Evolutionary conservation across 2,888 invertebrate genomes (phyloP), one percentile per base, ranked within the genome.

Genomic region (Caenorhabditis drosophilae): DNA sequence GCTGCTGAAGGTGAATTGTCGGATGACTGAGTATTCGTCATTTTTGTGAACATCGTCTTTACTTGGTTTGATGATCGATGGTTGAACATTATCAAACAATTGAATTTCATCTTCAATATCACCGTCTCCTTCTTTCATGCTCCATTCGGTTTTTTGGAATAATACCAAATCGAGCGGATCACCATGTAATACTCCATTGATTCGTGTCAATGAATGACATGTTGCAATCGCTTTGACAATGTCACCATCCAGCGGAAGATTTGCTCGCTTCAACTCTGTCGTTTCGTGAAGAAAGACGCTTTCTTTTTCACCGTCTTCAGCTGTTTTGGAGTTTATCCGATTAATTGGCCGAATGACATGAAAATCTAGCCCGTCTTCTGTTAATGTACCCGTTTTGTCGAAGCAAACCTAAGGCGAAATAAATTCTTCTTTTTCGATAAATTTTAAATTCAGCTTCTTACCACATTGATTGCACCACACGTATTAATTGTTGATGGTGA

Each of bases 171-270:
- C 84, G 67, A 83, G 60, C 50, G 78, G 63, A 73, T 82, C 74
- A 54, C 80, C 67, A 58, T 73, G 73, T 64, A 82, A 87, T 79
- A 90, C 89, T 0, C 90, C 91, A 70, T 93, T 91, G 73, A 98
- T 90, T 60, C 93, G 54, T 0, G 76, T 76, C 16, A 77, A 52
- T 2, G 73, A 73, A 52, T 82, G 82, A 53, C 82, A 82, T 41
- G 77, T 73, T 26, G 82, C 82, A 27, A 70, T 68, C 1, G 73
- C 73, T 34, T 77, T 77, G 25, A 82, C 69, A 16, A 82, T 46
- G 40, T 76, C 74, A n/a, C 69, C 74, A 1, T 77, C 75, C 4
- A 52, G 47, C 9, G 79, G 78, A 42, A 78, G 58, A 35, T 68
- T 69, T 20, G 70, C 68, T 9, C 64, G 52, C 12, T 64, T 61